A percentile compares a stretch with the other conserved stretches of the same genome.
Evolutionary conservation across 2,113 vertebrate genomes (phyloP).

Genomic region (Limnothrissa miodon): DNA sequence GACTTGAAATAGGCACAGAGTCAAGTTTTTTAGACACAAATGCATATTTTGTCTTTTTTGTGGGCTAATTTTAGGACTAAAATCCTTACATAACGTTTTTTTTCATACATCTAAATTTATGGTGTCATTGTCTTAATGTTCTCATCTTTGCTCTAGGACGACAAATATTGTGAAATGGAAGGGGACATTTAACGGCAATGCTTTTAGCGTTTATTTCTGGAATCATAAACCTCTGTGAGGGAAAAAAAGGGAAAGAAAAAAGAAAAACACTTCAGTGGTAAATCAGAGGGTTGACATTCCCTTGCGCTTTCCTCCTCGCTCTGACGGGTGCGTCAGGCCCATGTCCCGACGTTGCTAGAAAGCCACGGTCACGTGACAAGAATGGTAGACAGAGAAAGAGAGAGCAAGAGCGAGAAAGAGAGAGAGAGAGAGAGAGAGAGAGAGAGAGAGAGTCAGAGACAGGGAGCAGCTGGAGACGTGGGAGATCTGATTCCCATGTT

Average conservation of each 20-base stretch:
- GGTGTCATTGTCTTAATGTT: conserved; percentile 15
- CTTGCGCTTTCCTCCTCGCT: neutral
- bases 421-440: neutral
- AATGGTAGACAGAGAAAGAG: neutral
- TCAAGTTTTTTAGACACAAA: neutral
- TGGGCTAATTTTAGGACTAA: neutral
- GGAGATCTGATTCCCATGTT: conserved; percentile 41
- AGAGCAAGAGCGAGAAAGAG: neutral
- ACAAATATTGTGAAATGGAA: conserved; percentile 5
- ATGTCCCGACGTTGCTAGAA: neutral
- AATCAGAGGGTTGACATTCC: conserved; percentile 10
- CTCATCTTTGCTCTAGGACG: neutral
- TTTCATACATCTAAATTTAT: neutral
- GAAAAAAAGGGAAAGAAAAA: neutral
- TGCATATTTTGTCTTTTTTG: neutral
- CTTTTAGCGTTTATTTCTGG: conserved; percentile 18
- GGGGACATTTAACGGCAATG: neutral
- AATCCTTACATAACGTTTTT: conserved; percentile 1
- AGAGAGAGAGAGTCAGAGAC: neutral
- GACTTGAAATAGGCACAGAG: neutral
- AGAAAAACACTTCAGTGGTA: neutral
- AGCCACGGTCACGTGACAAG: neutral
- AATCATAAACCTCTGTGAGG: neutral
- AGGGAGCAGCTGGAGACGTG: conserved; percentile 29
- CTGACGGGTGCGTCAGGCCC: neutral